Evolutionary conservation across 2,113 vertebrate species (phyloP).

Genomic region (Corythornis madagascariensis): DNA sequence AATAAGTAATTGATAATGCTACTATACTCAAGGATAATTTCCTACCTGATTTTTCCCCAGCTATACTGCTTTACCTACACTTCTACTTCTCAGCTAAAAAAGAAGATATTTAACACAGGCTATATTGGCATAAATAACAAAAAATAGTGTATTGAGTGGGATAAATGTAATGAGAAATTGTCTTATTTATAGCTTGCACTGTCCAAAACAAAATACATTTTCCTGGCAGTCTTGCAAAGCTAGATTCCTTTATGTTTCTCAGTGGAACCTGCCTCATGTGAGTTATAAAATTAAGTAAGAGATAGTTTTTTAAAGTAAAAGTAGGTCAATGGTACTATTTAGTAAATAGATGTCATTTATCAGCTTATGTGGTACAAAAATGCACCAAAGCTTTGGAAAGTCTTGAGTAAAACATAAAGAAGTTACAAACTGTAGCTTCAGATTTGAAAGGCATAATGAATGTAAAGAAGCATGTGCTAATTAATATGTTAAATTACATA

Average conservation of each 20-base stretch:
- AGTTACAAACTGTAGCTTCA: not conserved
- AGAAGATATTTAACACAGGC: not conserved
- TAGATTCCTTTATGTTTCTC: not conserved
- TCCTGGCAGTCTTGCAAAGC: not conserved
- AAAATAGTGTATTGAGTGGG: not conserved
- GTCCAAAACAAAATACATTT: not conserved
- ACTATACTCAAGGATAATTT: not conserved
- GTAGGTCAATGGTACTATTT: not conserved
- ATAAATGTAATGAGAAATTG: slow-evolving; percentile 11
- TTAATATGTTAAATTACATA: not conserved
- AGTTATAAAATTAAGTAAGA: not conserved
- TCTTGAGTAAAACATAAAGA: not conserved
- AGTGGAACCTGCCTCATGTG: not conserved
- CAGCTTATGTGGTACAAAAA: not conserved
- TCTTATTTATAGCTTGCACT: not conserved
- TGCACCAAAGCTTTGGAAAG: not conserved
- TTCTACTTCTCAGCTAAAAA: not conserved
- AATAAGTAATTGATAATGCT: not conserved
- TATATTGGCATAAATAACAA: not conserved
- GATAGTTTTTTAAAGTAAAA: not conserved
- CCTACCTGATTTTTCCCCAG: not conserved
- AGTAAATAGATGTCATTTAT: not conserved
- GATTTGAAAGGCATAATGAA: not conserved
- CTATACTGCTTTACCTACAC: not conserved
- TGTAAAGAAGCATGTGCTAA: not conserved